Evolutionary conservation across 2,113 vertebrate species (phyloP).

Genomic region (Oceanodroma tethys): DNA sequence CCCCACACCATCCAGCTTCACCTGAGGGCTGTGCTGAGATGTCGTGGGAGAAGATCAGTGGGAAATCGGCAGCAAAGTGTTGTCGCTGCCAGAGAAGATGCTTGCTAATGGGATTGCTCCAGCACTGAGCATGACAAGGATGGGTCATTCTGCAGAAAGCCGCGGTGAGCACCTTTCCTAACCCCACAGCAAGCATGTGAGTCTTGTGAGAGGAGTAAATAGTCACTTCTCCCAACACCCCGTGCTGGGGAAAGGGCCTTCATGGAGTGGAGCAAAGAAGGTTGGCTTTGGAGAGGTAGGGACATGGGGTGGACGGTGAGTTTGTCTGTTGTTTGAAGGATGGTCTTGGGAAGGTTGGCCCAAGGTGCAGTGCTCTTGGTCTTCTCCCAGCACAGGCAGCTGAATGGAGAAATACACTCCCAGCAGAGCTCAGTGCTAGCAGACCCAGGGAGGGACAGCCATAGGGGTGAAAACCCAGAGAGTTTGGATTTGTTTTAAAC

Average conservation of each 20-base stretch:
- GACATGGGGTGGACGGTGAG: fast-evolving
- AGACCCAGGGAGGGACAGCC: not conserved
- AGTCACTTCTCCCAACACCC: not conserved
- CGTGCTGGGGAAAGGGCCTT: not conserved
- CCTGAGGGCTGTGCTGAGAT: not conserved
- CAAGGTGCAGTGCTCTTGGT: not conserved
- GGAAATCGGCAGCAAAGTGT: not conserved
- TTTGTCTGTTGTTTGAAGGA: not conserved
- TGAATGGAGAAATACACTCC: not conserved
- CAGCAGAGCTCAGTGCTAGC: not conserved
- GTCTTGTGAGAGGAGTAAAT: not conserved
- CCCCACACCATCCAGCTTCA: not conserved
- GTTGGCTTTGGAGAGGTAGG: not conserved
- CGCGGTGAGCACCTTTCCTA: not conserved
- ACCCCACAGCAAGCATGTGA: not conserved
- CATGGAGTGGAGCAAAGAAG: not conserved
- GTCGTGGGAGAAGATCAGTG: fast-evolving
- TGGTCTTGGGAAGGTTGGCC: not conserved
- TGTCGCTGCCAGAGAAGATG: not conserved
- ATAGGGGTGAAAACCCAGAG: not conserved
- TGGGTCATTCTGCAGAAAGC: not conserved
- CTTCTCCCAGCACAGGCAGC: not conserved
- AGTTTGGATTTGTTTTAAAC: not conserved
- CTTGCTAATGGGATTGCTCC: not conserved
- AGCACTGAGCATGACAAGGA: not conserved